Evolutionary conservation across 2,888 invertebrate genomes (phyloP), one percentile per base, ranked within the genome.

Genomic region (Eupithecia insigniata): DNA sequence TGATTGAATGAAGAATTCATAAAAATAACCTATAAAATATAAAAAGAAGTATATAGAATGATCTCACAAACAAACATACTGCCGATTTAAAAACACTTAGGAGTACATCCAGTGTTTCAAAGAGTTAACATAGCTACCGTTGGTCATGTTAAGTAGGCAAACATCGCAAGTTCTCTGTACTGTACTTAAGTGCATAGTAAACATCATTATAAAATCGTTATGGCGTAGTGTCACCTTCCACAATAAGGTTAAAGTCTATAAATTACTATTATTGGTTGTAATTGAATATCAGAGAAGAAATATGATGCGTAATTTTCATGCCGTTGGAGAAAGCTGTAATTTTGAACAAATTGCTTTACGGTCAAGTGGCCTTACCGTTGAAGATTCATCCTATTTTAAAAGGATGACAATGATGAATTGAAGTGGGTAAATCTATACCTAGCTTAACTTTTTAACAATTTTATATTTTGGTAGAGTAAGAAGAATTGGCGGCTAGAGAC

Each of bases 121-220:
- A 73, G 72, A 75, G 66, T 68, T 69, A 69, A 74, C 66, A 67
- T 46, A 36, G 69, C 74, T 73, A 68, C 76, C 73, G 73, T 71
- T 72, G 30, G 66, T 28, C 60, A 69, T 68, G 71, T 67, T 69
- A 73, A 76, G 72, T 68, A 43, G 67, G 68, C 71, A 77, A 79
- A 79, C 77, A 78, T 66, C 72, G 74, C 80, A 74, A 76, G 76
- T 78, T 78, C 74, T 71, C 64, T 61, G 70, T 76, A 66, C 64
- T 61, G 70, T 76, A 66, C 69, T 80, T 68, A 81, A 84, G 84
- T 82, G 82, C 72, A 81, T 67, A 30, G 82, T 80, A 83, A 82
- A 84, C 74, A 83, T 76, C 71, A 79, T 76, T 79, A 77, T 68
- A 71, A 62, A 62, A 71, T 70, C 75, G 71, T 80, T 75, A 76